Evolutionary conservation across 92 coral and sea anemone genomes (phyloP), one percentile per base, ranked within the genome.

Genomic region (Heteractis magnifica): DNA sequence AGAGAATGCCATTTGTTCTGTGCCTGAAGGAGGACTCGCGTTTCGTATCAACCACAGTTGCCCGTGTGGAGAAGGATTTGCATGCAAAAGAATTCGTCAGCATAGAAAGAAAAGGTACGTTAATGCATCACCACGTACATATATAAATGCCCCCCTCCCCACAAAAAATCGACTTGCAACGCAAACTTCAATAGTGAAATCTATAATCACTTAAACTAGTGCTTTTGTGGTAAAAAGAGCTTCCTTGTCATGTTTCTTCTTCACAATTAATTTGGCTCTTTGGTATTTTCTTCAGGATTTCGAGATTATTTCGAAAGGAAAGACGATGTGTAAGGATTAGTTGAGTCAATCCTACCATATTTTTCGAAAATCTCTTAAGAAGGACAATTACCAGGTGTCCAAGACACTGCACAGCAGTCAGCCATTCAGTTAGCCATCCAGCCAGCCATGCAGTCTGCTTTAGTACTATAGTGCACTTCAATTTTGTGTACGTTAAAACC

Each of bases 1-100:
- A 77, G 93, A 94, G 77, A 84, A 92, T 75, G 96, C 92, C 19
- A 81, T 89, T 74, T 96, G 99, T 65, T 81, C 88, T 51, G 99
- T 94, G 41, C 86, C 92, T 58, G 94, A 92, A 70, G 99, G 99
- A 20, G 99, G 99, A 10, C 82, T 96, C 14, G 99, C 90, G 3
- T 96, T 94, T 82, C 85, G 93, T 13, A 71, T 96, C 9, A 94
- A 96, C 87, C 98, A 94, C 83, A 88, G 85, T 52, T 96, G 99
- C 55, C 99, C 98, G 12, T 96, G 99, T 78, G 93, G 86, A 8
- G 93, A 88, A 50, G 99, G 99, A 1, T 79, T 96, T 23, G 92
- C 73, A 23, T 96, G 99, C 88, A 94, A 83, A 77, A 94, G 85
- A 87, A 74, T 88, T 10, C 86, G 85, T 51, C 88, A 83, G n/a